phyloP scores from a whole-genome alignment of 2,797 vertebrate species.

The Gobionotothen gibberifrons region DNA sequence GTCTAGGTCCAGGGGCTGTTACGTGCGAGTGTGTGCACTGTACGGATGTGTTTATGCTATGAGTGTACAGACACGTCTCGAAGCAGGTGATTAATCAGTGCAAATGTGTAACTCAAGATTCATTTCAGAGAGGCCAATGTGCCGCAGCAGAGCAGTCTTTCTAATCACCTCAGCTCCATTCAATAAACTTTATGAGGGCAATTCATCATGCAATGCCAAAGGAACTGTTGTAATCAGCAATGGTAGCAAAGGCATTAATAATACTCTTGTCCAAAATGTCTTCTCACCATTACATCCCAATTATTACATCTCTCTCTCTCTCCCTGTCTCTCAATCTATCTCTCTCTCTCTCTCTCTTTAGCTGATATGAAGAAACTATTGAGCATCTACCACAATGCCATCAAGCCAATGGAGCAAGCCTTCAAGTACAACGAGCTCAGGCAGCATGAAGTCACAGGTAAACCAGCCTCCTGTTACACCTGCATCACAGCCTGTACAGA shows the following conservation, averaged over 20 bases:
- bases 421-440: slow-evolving; percentile 97
- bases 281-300: slow-evolving; percentile 7
- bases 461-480: slow-evolving; percentile 4
- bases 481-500: background rate
- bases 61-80: slow-evolving; percentile 19
- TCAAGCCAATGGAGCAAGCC: slow-evolving; percentile 94
- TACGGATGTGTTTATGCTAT: slow-evolving; percentile 12
- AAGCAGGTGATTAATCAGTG: slow-evolving; percentile 71
- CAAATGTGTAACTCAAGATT: slow-evolving; percentile 51
- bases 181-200: slow-evolving; percentile 43
- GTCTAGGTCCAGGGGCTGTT: slow-evolving; percentile 35
- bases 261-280: slow-evolving; percentile 28
- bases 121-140: slow-evolving; percentile 30
- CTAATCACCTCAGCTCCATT: slow-evolving; percentile 54
- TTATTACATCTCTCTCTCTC: background rate
- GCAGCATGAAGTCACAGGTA: slow-evolving; percentile 97
- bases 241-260: slow-evolving; percentile 37
- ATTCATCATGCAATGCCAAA: slow-evolving; percentile 48
- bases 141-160: slow-evolving; percentile 25
- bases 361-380: slow-evolving; percentile 91
- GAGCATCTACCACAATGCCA: slow-evolving; percentile 92
- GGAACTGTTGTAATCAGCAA: slow-evolving; percentile 39
- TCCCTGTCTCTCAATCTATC: background rate
- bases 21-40: background rate
- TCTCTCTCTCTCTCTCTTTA: slow-evolving; percentile 54